A percentile compares a stretch with the other conserved stretches of the same genome.
Evolutionary conservation across 2,797 vertebrate species (phyloP).

Genomic region (Stomatorhinus walkeri): DNA sequence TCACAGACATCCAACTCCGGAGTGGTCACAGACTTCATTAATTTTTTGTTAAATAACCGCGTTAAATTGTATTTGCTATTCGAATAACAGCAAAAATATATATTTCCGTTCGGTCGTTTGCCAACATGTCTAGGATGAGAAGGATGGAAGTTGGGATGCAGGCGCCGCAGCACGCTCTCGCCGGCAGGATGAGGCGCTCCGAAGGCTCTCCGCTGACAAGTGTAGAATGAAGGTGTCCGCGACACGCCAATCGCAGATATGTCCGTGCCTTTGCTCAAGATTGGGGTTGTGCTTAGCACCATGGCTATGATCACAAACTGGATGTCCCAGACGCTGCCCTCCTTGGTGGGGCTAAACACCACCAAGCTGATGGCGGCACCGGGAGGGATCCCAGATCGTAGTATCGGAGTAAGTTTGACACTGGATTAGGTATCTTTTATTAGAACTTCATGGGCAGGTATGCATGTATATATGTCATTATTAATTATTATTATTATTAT

Average conservation of each 20-base stretch:
- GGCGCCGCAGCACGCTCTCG: constrained; percentile 49
- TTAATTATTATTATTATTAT: neutral
- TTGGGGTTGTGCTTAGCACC: constrained; percentile 91
- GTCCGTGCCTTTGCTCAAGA: constrained; percentile 86
- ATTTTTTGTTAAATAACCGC: neutral
- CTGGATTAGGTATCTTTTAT: neutral
- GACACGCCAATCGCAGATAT: constrained; percentile 60
- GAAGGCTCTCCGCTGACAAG: constrained; percentile 47
- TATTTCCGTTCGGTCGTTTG: constrained; percentile 29
- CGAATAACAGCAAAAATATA: constrained; percentile 5
- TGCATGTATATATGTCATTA: neutral
- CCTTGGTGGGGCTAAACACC: constrained; percentile 87
- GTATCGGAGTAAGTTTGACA: constrained; percentile 81
- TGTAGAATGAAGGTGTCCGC: constrained; percentile 67
- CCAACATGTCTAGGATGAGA: constrained; percentile 57
- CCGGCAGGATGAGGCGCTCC: constrained; percentile 52
- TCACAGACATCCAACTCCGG: neutral
- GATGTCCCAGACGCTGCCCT: constrained; percentile 92
- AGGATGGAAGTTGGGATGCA: constrained; percentile 56
- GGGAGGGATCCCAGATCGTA: constrained; percentile 81
- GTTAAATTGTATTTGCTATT: constrained; percentile 1
- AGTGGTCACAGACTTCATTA: neutral
- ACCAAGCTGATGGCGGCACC: constrained; percentile 85
- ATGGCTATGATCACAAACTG: constrained; percentile 97
- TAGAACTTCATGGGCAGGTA: neutral